Evolutionary conservation across 1,140 invertebrate genomes (phyloP), one percentile per base, ranked within the genome.

Genomic region (Drosophila quadrilineata): DNA sequence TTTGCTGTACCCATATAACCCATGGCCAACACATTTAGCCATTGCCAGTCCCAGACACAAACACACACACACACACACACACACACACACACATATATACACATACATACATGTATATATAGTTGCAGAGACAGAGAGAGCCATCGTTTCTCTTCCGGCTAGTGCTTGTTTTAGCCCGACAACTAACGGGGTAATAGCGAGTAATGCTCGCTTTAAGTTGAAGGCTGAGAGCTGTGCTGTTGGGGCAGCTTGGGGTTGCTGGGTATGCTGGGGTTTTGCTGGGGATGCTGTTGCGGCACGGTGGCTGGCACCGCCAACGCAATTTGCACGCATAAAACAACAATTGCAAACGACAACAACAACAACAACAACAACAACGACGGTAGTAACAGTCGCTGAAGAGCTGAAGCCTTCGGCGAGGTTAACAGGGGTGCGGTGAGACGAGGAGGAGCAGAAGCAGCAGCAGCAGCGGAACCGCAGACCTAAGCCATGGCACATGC

Each of bases 131-230:
- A 10, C 26, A 59, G 19, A 46, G 24, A 41, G 21, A 14, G 36
- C 14, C 31, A 21, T 41, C 40, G 57, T 67, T 54, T 48, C 64
- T 67, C 64, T 60, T 60, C 36, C 57, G 33, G 50, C 38, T 36
- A 45, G 36, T 66, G 66, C 72, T 70, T 70, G 66, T 73, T 60
- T 60, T 60, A 52, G 16, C 59, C 28, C 56, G 41, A 36, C 63
- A 73, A 73, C 50, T 77, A 77, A 79, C 75, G 75, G 77, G 63
- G 76, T 82, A 82, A 82, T 82, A 71, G 68, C 72, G 64, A 72
- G 77, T 82, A 82, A 82, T 82, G 72, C 67, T 54, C 68, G 72
- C 76, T 80, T 74, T 72, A 60, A 67, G 76, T 66, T 80, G 71
- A 75, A 50, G 52, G 40, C 29, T 53, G 48, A 62, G 35, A 68